These are phyloP conservation scores for Chaenocephalus aceratus DNA, from an alignment of 2,113 vertebrate genomes.

Conservation along the genomic window DNA sequence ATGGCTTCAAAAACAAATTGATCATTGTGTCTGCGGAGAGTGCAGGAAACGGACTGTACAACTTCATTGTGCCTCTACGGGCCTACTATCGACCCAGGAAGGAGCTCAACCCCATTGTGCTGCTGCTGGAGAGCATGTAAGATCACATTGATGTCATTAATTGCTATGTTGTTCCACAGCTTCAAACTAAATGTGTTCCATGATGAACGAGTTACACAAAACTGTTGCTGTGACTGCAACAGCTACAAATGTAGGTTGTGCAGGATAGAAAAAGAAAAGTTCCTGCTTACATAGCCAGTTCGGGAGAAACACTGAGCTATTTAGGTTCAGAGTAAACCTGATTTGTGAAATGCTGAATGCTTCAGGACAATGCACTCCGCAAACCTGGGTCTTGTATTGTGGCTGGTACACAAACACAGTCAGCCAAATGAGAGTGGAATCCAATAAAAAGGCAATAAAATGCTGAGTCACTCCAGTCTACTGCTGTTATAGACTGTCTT, in stretches of 20 bases:
- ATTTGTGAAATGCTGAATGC: slow-evolving; percentile 64
- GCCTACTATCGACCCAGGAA: slow-evolving; percentile 87
- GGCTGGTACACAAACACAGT: slow-evolving; percentile 54
- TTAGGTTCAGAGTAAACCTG: slow-evolving; percentile 48
- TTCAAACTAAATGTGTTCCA: slow-evolving; percentile 5
- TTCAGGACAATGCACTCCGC: slow-evolving; percentile 51
- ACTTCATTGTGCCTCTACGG: slow-evolving; percentile 88
- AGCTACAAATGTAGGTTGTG: slow-evolving; percentile 39
- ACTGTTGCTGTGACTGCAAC: neutral
- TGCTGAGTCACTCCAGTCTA: slow-evolving; percentile 73
- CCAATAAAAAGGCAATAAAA: slow-evolving; percentile 80
- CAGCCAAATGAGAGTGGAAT: slow-evolving; percentile 68
- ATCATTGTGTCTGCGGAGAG: slow-evolving; percentile 89
- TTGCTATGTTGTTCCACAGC: neutral
- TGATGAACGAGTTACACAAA: neutral
- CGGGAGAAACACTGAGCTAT: slow-evolving; percentile 38
- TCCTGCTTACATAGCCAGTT: slow-evolving; percentile 29
- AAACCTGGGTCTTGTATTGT: slow-evolving; percentile 39
- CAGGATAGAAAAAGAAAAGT: slow-evolving; percentile 27
- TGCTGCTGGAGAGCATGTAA: slow-evolving; percentile 87
- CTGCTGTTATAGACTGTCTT: slow-evolving; percentile 57
- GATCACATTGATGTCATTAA: slow-evolving; percentile 24
- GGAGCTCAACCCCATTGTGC: slow-evolving; percentile 88
- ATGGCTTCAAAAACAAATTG: slow-evolving; percentile 88
- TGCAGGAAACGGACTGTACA: slow-evolving; percentile 88